Evolutionary conservation across 1,140 invertebrate genomes (phyloP).

Genomic region (Mamestra configurata): DNA sequence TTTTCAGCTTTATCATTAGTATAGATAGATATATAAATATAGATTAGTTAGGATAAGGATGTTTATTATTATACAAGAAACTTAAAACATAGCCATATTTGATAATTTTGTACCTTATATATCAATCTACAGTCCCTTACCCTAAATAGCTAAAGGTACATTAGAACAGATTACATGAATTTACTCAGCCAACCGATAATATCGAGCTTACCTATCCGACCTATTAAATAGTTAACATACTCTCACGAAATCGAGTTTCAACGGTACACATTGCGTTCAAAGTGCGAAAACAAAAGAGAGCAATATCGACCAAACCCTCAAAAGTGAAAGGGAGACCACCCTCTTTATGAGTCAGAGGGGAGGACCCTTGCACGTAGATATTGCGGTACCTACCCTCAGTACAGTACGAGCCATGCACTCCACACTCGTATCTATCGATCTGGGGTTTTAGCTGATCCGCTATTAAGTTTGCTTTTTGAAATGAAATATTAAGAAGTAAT

Average conservation of each 20-base stretch:
- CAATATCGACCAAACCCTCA: slow-evolving; percentile 84
- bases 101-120: no score
- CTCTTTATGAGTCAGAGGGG: slow-evolving; percentile 86
- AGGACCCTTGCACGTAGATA: slow-evolving; percentile 81
- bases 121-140: no score
- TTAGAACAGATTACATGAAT: background rate
- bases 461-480: slow-evolving; percentile 40
- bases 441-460: slow-evolving; percentile 65
- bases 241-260: slow-evolving; percentile 60
- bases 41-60: no score
- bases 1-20: no score
- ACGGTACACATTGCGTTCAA: slow-evolving; percentile 65
- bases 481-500: background rate
- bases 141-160: no score
- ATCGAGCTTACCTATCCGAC: background rate
- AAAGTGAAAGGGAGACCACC: slow-evolving; percentile 81
- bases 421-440: slow-evolving; percentile 74
- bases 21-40: no score
- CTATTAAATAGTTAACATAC: slow-evolving; percentile 53
- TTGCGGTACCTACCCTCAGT: slow-evolving; percentile 72
- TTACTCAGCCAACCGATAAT: background rate
- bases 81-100: no score
- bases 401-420: slow-evolving; percentile 72
- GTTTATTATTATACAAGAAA: no score
- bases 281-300: slow-evolving; percentile 85